Evolutionary conservation across 1,140 invertebrate species (phyloP).

Genomic region (Drosophila novamexicana): DNA sequence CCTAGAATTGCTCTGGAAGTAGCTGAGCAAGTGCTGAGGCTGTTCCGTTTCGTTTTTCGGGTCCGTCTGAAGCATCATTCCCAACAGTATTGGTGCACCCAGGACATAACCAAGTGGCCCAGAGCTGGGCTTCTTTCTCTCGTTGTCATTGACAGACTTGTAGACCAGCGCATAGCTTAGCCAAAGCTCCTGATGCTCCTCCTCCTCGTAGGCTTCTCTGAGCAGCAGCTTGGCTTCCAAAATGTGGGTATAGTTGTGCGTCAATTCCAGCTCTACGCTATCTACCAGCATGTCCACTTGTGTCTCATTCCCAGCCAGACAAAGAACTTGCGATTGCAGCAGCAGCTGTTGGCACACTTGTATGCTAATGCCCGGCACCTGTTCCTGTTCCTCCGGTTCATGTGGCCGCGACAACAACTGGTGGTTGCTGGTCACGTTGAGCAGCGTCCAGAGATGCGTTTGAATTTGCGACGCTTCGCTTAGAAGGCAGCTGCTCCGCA

Average conservation of each 20-base stretch:
- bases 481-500: conserved; percentile 51
- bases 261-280: conserved; percentile 43
- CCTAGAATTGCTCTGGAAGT: conserved; percentile 38
- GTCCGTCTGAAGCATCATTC: conserved; percentile 25
- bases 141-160: conserved; percentile 11
- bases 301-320: conserved; percentile 40
- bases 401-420: conserved; percentile 39
- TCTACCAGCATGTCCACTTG: conserved; percentile 40
- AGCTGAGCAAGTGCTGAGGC: conserved; percentile 35
- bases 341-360: conserved; percentile 44
- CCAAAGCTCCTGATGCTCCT: conserved; percentile 41
- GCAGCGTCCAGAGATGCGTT: conserved; percentile 32
- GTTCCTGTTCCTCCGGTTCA: conserved; percentile 46
- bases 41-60: conserved; percentile 39
- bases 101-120: conserved; percentile 71
- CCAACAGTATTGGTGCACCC: conserved; percentile 62
- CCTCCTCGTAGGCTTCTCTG: neutral
- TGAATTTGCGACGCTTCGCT: conserved; percentile 37
- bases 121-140: conserved; percentile 43
- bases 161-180: conserved; percentile 38
- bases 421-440: conserved; percentile 56
- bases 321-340: neutral
- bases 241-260: conserved; percentile 67
- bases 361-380: conserved; percentile 25
- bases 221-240: conserved; percentile 38